Evolutionary conservation across 2,797 vertebrate genomes (phyloP), one percentile per base, ranked within the genome.

Genomic region (Sebastes cheni): DNA sequence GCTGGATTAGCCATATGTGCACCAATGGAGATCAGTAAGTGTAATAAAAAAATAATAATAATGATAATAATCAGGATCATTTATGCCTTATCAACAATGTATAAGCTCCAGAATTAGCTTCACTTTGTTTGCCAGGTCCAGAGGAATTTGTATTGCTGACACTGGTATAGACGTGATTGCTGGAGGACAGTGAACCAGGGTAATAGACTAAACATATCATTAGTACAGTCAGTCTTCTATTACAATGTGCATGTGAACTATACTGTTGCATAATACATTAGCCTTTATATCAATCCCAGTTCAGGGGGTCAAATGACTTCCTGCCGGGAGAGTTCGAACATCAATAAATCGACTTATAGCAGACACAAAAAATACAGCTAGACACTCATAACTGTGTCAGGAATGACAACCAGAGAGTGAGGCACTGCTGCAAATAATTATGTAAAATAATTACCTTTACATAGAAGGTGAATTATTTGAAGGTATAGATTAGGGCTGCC

Each of bases 1-100:
- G 58, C 72, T 72, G 72, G 25, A 77, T 79, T 66, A 60, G 22
- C 56, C 27, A 67, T 73, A 72, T 67, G 65, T 39, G 67, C 70
- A 52, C 23, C 58, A 69, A 20, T 4, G 6, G 60, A 79, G 78
- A 84, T 76, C 79, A 80, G 54, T n/a, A 54, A 56, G 79, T 54
- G 22, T 18, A 69, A 72, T 56, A 75, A 76, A 77, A 36, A 50
- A 50, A 54, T 52, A 9, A 52, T 50, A 54, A 68, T 22, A 20
- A 58, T 7, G n/a, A 66, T 67, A 36, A 61, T 50, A 71, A 80
- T 72, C 56, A 59, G n/a, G 4, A 79, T 74, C 10, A 46, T 61
- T 74, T 72, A 78, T 42, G 64, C 12, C 23, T 73, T 64, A 77
- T 66, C 25, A 32, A 32, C 13, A 13, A 59, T 64, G 13, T 67